Evolutionary conservation across 2,113 vertebrate genomes (phyloP).

Genomic region (Chaetodon trifascialis): DNA sequence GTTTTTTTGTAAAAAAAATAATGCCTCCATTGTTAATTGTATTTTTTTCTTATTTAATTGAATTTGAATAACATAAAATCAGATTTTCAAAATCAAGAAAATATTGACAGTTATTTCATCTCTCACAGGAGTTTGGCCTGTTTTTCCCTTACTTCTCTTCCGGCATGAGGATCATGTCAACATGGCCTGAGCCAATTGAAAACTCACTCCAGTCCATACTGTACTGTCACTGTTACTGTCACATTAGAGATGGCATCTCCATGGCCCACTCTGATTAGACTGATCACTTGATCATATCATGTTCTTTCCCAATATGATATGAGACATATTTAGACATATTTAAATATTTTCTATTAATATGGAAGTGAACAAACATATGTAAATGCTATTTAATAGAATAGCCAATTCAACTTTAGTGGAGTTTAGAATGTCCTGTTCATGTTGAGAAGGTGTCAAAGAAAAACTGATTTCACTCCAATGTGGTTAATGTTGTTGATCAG

Average conservation of each 20-base stretch:
- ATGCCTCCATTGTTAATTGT: neutral
- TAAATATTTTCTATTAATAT: neutral
- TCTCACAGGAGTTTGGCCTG: too few species aligned
- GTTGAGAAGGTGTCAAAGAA: neutral
- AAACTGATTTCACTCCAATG: neutral
- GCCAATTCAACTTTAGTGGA: neutral
- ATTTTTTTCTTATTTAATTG: neutral
- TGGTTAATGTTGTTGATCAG: neutral
- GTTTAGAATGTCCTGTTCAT: neutral
- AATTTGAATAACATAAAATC: neutral
- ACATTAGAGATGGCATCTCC: neutral
- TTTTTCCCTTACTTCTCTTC: neutral
- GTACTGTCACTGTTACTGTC: too few species aligned
- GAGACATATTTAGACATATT: neutral
- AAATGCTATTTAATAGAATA: neutral
- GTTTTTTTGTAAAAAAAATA: neutral
- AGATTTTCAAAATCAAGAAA: neutral
- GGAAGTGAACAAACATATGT: neutral
- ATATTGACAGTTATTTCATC: neutral
- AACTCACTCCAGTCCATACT: neutral
- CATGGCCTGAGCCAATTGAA: neutral
- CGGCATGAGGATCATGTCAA: neutral
- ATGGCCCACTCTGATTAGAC: neutral
- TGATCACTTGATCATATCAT: neutral
- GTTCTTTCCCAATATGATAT: neutral